Evolutionary conservation across 2,113 vertebrate species (phyloP).

Genomic region (Chionis minor): DNA sequence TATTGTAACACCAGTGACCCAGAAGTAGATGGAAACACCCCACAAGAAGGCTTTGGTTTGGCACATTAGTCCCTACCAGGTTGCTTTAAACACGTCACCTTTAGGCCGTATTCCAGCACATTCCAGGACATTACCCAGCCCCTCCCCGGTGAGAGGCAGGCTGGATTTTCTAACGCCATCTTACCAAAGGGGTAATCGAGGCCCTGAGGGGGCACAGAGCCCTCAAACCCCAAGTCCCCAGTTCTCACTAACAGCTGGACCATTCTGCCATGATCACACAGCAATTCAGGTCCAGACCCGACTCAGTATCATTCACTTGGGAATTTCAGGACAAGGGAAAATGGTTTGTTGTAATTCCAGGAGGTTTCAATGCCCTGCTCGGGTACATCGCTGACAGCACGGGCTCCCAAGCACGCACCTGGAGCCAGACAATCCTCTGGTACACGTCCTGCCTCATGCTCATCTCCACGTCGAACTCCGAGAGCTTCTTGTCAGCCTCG

Average conservation of each 20-base stretch:
- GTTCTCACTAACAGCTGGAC: accelerated
- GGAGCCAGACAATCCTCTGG: slow-evolving; percentile 87
- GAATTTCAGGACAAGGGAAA: background rate
- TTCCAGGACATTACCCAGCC: background rate
- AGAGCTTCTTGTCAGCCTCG: slow-evolving; percentile 91
- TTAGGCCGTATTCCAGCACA: accelerated
- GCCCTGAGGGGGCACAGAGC: background rate
- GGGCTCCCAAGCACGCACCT: slow-evolving; percentile 73
- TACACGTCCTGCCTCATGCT: slow-evolving; percentile 97
- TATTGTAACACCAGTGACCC: background rate
- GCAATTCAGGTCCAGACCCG: accelerated
- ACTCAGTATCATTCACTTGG: accelerated
- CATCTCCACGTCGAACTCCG: slow-evolving; percentile 97
- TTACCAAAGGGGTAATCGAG: background rate
- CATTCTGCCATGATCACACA: accelerated
- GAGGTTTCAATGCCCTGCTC: background rate
- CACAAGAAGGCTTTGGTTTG: background rate
- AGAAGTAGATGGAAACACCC: background rate
- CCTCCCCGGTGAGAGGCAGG: accelerated
- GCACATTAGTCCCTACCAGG: accelerated
- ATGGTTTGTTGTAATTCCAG: background rate
- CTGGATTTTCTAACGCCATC: background rate
- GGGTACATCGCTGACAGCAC: accelerated
- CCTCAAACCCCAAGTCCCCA: background rate
- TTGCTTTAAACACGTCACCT: accelerated